Evolutionary conservation across 2,888 invertebrate genomes (phyloP), one percentile per base, ranked within the genome.

Genomic region (Lottia scabra): DNA sequence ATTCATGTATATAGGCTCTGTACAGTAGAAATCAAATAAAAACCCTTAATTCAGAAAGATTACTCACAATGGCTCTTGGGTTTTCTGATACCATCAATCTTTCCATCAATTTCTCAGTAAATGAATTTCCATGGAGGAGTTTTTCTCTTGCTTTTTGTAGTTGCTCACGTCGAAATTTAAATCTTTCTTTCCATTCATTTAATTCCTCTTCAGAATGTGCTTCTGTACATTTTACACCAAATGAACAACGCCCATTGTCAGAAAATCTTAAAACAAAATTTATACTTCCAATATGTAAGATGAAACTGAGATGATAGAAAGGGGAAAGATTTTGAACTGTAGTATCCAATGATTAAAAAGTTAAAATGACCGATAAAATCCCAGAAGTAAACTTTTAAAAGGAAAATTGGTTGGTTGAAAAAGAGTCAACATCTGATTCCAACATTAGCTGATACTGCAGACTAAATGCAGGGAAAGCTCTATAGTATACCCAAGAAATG

Each of bases 181-280:
- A 94, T 72, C 94, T 89, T 79, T 93, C 93, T 81, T 92, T 92
- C 94, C 95, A 94, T 87, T 94, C 94, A 30, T 92, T 91, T 12
- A 94, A 88, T 87, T 95, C 95, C 66, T 92, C 93, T 27, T 91
- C 88, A 1, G 94, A 93, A 85, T 95, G 95, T 1, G 95, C 95
- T 85, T 93, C 93, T 13, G 93, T 93, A 87, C 95, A 95, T 83
- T 93, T 93, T 66, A 92, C 91, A 23, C 94, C 94, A 83, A 93
- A 93, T 66, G 93, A 91, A 85, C 94, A 95, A 2, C 82, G 80
- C 8, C 81, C 81, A 65, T 77, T 83, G 45, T 84, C 84, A 65
- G 74, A 63, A 70, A 77, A 84, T 65, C 85, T 85, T 67, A 38
- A 38, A 38, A 38, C 8, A 38, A 38, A 8, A 8, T 38, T 16